phyloP scores from a whole-genome alignment of 2,113 vertebrate genomes.

The Oryzias javanicus region DNA sequence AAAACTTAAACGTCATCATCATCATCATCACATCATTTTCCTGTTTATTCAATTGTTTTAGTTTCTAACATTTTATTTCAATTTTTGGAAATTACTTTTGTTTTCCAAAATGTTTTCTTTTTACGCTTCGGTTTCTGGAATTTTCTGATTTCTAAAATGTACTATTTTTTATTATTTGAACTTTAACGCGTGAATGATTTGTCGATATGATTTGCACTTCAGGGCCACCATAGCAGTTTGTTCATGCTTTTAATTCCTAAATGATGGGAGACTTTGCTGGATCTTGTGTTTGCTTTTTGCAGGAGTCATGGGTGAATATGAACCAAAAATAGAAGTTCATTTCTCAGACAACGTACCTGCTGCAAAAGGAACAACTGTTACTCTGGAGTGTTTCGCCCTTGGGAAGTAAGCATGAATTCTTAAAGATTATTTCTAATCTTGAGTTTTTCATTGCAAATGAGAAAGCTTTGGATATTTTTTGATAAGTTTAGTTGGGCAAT shows the following conservation, averaged over 20 bases:
- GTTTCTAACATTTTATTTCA: no score
- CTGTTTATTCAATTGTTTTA: no score
- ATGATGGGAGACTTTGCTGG: conserved; percentile 64
- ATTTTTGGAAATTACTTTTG: no score
- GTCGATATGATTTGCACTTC: no score
- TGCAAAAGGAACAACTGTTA: conserved; percentile 90
- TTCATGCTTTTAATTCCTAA: conserved; percentile 62
- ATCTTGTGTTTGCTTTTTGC: conserved; percentile 56
- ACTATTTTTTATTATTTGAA: no score
- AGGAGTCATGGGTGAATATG: conserved; percentile 96
- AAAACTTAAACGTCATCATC: no score
- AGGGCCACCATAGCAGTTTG: no score
- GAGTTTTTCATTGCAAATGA: conserved; percentile 36
- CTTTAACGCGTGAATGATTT: no score
- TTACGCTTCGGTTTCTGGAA: no score
- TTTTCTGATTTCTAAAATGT: no score
- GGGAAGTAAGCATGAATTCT: conserved; percentile 88
- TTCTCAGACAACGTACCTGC: conserved; percentile 90
- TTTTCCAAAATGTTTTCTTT: no score
- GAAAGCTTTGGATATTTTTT: conserved; percentile 22
- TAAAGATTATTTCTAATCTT: conserved; percentile 63
- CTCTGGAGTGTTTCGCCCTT: conserved; percentile 92
- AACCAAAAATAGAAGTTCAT: conserved; percentile 97
- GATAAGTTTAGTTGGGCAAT: conserved; percentile 39
- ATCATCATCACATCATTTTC: no score